Conservation (phyloP, 1,140 invertebrate genomes). For the Drosophila asahinai region DNA sequence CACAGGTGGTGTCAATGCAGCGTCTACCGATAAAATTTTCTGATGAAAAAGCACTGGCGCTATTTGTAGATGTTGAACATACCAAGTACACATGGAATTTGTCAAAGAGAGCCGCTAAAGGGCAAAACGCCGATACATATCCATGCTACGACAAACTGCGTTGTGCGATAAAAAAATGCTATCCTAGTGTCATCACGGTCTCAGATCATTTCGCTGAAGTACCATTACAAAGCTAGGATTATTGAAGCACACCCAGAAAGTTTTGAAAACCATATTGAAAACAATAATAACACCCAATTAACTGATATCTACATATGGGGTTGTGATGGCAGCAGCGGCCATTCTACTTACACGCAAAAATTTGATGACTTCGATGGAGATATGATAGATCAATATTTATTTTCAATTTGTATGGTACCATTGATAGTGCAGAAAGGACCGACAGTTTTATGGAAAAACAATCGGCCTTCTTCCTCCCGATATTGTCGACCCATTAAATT, state of each 20-base stretch:
- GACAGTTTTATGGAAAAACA: background rate
- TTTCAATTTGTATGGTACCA: background rate
- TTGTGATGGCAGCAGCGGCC: too few species aligned
- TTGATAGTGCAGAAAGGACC: background rate
- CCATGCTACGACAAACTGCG: constrained; percentile 2
- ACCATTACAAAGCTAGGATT: too few species aligned
- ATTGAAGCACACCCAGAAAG: too few species aligned
- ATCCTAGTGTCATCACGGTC: background rate
- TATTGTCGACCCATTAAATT: background rate
- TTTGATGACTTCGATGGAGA: background rate
- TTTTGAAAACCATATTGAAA: too few species aligned
- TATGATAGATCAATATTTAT: background rate
- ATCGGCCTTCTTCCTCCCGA: background rate
- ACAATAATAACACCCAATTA: too few species aligned
- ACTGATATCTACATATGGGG: too few species aligned
- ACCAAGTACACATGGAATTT: constrained; percentile 6
- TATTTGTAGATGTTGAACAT: constrained; percentile 12
- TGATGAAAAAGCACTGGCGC: background rate
- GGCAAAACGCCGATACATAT: constrained; percentile 3
- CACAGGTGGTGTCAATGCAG: background rate
- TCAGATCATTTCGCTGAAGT: background rate
- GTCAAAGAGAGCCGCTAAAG: background rate
- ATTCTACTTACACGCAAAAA: too few species aligned
- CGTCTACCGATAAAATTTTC: background rate
- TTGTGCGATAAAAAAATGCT: constrained; percentile 2